Evolutionary conservation across 2,888 invertebrate species (phyloP).

Genomic region (Meteorus colon): DNA sequence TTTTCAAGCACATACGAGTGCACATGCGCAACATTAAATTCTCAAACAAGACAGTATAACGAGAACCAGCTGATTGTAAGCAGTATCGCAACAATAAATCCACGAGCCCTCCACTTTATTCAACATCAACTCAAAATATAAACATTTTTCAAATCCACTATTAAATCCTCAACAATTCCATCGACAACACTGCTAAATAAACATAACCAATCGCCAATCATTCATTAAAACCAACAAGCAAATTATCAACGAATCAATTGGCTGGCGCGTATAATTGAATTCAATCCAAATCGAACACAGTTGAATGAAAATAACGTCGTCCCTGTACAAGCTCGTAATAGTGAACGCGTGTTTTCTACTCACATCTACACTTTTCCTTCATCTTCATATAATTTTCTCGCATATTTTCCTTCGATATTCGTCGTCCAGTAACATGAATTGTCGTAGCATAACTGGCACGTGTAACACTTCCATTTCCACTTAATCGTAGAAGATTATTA

Average conservation of each 20-base stretch:
- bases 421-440: conserved; percentile 47
- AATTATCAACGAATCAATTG: neutral
- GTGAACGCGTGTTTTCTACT: conserved; percentile 55
- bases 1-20: neutral
- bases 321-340: conserved; percentile 11
- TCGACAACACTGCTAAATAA: too few relatives aligned
- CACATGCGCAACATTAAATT: conserved; percentile 26
- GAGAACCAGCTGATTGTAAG: conserved; percentile 18
- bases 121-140: too few relatives aligned
- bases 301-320: neutral
- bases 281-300: neutral
- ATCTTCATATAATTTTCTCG: conserved; percentile 63
- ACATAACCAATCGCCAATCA: too few relatives aligned
- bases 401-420: conserved; percentile 61
- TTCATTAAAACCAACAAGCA: too few relatives aligned
- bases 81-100: conserved; percentile 16
- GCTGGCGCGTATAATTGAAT: conserved; percentile 36
- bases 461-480: neutral
- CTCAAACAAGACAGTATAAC: neutral
- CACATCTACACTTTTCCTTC: conserved; percentile 68
- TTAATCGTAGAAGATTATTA: conserved; percentile 17
- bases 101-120: too few relatives aligned
- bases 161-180: too few relatives aligned
- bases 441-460: conserved; percentile 42
- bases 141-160: too few relatives aligned